Percentiles rank a stretch among this genome's conserved stretches.
These are phyloP conservation scores for Halyomorpha halys DNA, from an alignment of 1,140 invertebrate genomes.

Conservation along the genomic window DNA sequence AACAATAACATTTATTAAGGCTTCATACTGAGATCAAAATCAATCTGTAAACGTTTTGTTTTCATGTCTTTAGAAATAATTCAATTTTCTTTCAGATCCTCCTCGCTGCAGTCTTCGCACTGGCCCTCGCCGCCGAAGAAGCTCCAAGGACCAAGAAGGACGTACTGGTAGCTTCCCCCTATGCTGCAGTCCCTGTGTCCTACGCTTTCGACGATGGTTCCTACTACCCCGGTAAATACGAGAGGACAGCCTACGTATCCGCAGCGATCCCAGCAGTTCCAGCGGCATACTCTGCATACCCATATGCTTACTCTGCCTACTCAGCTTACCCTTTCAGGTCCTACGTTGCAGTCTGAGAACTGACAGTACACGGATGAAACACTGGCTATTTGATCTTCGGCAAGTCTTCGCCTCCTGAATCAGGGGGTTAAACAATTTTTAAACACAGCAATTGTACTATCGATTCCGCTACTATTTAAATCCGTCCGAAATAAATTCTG, in stretches of 20 bases:
- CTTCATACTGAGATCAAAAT: too few relatives aligned
- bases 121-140: constrained; percentile 8
- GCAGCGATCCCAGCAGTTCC: not conserved
- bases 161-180: not conserved
- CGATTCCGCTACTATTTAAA: not conserved
- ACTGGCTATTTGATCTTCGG: not conserved
- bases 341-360: too few relatives aligned
- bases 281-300: not conserved
- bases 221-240: constrained; percentile 33
- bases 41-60: too few relatives aligned
- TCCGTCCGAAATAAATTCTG: not conserved
- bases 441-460: too few relatives aligned
- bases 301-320: constrained; percentile 23
- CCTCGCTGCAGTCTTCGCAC: not conserved
- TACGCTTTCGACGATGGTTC: constrained; percentile 27
- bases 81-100: not conserved
- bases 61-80: too few relatives aligned
- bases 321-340: constrained; percentile 16
- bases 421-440: not conserved
- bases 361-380: too few relatives aligned
- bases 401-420: not conserved
- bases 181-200: not conserved
- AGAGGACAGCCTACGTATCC: not conserved
- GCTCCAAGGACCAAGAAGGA: constrained; percentile 4
- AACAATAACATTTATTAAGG: too few relatives aligned